Evolutionary conservation across 2,888 invertebrate genomes (phyloP).

Genomic region (Melipona beecheii): DNA sequence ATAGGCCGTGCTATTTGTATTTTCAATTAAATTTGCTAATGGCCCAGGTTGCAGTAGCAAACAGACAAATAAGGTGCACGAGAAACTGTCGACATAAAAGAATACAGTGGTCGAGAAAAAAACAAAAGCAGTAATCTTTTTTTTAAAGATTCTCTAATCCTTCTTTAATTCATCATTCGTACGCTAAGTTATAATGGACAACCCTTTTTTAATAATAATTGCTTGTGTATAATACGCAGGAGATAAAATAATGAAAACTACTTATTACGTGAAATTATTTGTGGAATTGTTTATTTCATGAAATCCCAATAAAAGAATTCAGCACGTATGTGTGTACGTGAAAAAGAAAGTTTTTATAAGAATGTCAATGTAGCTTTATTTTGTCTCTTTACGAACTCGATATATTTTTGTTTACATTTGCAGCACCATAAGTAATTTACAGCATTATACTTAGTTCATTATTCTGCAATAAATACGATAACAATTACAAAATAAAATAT

Average conservation of each 20-base stretch:
- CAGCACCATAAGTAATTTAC: slow-evolving; percentile 12
- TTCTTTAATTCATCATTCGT: slow-evolving; percentile 76
- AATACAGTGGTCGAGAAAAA: slow-evolving; percentile 58
- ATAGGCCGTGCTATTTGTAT: slow-evolving; percentile 71
- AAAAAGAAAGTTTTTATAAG: not conserved
- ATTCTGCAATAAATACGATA: slow-evolving; percentile 12
- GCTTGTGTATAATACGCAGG: slow-evolving; percentile 78
- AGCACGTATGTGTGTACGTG: slow-evolving; percentile 6
- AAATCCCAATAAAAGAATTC: slow-evolving; percentile 36
- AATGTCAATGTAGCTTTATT: slow-evolving; percentile 13
- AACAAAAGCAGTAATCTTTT: slow-evolving; percentile 67
- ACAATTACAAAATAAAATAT: slow-evolving; percentile 7
- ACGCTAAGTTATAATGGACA: slow-evolving; percentile 80
- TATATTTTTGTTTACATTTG: slow-evolving; percentile 26
- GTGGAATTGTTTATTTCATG: slow-evolving; percentile 63
- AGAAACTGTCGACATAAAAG: slow-evolving; percentile 62
- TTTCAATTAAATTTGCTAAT: slow-evolving; percentile 68
- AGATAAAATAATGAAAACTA: slow-evolving; percentile 66
- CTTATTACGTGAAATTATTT: slow-evolving; percentile 52
- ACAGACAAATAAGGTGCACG: slow-evolving; percentile 57
- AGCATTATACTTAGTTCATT: slow-evolving; percentile 22
- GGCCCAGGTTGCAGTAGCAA: slow-evolving; percentile 65
- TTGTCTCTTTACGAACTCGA: slow-evolving; percentile 30
- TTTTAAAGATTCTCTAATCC: slow-evolving; percentile 60
- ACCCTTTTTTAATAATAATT: slow-evolving; percentile 80